Base-by-base conservation (phyloP, 2,888 invertebrate species). In the Bembecia ichneumoniformis region DNA sequence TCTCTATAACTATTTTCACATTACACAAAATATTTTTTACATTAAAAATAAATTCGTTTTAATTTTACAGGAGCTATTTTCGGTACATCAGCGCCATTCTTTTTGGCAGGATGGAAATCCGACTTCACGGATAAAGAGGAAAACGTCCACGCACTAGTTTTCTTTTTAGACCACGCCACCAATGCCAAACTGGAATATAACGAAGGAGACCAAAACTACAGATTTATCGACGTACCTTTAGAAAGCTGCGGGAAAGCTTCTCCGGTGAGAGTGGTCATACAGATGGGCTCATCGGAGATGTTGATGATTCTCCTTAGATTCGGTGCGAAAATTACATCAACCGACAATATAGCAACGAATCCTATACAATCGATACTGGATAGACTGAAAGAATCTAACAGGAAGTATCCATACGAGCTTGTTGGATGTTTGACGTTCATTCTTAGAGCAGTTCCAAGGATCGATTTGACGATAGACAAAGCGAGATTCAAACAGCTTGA, bases 21-120 rank as follows among this genome's bases (percentile, higher is more conserved):
- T n/a, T n/a, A n/a, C n/a, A n/a, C n/a, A n/a, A n/a, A n/a, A n/a
- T n/a, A n/a, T 17, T 17, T 17, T 28, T 28, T 28, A 7, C 7
- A 7, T 7, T 28, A 28, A 28, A 20, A 28, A 28, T 28, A 28
- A 28, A 1, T 28, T 28, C 7, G 10, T 36, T 13, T 10, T 40
- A 40, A 13, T 40, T 11, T 40, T 13, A 74, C 91, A 64, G 95
- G 95, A 3, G 94, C 95, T 9, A 89, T 96, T 54, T 94, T 95
- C 61, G 96, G 96, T 0, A 91, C 92, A 34, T 90, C 91, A 63
- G 94, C 94, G 1, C 93, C 95, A 0, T 93, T 94, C 64, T 93
- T 94, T 58, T 84, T 96, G 55, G 93, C 94, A 0, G 95, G 95
- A 3, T 95, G 95, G 95, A 94, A 94, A 65, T 94, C 95, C 57